Percentiles rank a stretch among this genome's conserved stretches.
Evolutionary conservation across 2,888 invertebrate genomes (phyloP).

Genomic region (Xanthia togata): DNA sequence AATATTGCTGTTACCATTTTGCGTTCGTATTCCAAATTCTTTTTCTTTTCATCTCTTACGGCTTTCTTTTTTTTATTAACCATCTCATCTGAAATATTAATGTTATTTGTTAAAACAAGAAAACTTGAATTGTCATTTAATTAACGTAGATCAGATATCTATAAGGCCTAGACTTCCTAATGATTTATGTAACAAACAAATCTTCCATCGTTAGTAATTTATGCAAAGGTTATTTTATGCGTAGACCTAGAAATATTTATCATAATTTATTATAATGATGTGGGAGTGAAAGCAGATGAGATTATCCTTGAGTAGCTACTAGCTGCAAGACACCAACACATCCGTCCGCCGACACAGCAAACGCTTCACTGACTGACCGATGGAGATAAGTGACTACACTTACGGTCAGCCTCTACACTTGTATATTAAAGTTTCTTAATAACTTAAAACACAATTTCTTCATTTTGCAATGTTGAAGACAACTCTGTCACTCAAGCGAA

Average conservation of each 20-base stretch:
- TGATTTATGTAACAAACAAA: conserved; percentile 37
- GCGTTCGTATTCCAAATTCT: conserved; percentile 86
- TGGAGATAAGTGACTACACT: no score
- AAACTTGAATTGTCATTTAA: not conserved
- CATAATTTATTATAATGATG: conserved; percentile 22
- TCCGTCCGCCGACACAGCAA: no score
- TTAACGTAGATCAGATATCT: not conserved
- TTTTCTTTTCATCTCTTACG: conserved; percentile 85
- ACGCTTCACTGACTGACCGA: no score
- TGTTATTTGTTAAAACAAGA: not conserved
- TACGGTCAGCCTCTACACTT: no score
- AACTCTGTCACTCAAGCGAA: no score
- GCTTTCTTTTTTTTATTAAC: conserved; percentile 89
- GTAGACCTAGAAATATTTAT: conserved; percentile 35
- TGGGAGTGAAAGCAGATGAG: conserved; percentile 42
- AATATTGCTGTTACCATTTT: conserved; percentile 87
- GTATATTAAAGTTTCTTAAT: conserved; percentile 1
- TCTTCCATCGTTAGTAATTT: conserved; percentile 34
- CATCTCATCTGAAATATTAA: conserved; percentile 87
- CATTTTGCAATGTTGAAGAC: not conserved
- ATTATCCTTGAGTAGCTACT: conserved; percentile 5
- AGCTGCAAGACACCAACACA: no score
- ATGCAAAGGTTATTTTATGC: conserved; percentile 50
- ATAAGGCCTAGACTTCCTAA: not conserved
- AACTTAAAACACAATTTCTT: not conserved